phyloP scores from a whole-genome alignment of 1,140 invertebrate genomes.

The Orius laevigatus region DNA sequence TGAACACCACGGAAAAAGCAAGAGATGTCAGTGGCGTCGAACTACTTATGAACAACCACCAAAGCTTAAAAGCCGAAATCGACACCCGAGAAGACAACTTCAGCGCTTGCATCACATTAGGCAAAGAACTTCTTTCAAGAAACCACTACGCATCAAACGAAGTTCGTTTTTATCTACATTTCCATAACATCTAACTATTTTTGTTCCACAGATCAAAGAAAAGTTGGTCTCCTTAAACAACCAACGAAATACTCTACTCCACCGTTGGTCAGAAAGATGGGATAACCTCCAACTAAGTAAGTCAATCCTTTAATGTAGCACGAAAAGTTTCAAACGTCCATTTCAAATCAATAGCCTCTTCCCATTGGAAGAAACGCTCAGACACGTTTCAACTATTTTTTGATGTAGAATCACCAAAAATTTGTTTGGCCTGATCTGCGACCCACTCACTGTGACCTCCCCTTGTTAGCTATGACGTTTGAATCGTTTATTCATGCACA shows the following conservation, averaged over 20 bases:
- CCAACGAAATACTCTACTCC: slow-evolving; percentile 77
- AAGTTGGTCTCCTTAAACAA: slow-evolving; percentile 81
- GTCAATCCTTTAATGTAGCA: too few species aligned
- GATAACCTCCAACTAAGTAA: slow-evolving; percentile 89
- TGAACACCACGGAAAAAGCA: slow-evolving; percentile 97
- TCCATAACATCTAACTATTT: slow-evolving; percentile 2
- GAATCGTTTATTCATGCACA: too few species aligned
- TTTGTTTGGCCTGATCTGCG: too few species aligned
- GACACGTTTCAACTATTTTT: too few species aligned
- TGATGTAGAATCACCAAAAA: too few species aligned
- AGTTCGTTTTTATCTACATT: slow-evolving; percentile 24
- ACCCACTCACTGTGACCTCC: too few species aligned
- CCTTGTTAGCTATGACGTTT: too few species aligned
- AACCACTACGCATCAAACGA: slow-evolving; percentile 85
- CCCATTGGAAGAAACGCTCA: too few species aligned
- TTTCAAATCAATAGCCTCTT: too few species aligned
- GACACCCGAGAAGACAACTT: slow-evolving; percentile 98
- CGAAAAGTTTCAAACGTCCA: too few species aligned
- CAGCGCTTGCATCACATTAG: slow-evolving; percentile 82
- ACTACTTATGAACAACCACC: slow-evolving; percentile 98
- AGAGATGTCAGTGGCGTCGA: slow-evolving; percentile 96
- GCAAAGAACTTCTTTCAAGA: slow-evolving; percentile 82
- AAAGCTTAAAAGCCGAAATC: slow-evolving; percentile 96
- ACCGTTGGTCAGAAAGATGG: slow-evolving; percentile 97
- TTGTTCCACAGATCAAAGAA: slow-evolving; percentile 69